These are phyloP conservation scores for Amphiprion clarkii DNA, from an alignment of 2,797 vertebrate genomes.

Conservation along the genomic window DNA sequence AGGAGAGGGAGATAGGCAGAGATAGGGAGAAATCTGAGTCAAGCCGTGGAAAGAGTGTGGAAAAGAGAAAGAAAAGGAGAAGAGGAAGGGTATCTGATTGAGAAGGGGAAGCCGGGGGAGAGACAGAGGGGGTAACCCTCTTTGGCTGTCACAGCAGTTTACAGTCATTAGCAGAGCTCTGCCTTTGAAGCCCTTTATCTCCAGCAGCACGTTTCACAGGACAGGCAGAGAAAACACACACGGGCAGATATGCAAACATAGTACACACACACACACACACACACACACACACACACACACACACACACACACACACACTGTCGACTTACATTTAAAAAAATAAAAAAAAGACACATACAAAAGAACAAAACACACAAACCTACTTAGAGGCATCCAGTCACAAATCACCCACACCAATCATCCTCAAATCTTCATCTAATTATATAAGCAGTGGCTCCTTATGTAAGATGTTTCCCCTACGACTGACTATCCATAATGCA, in stretches of 20 bases:
- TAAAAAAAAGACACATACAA: not conserved
- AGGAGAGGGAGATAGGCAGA: conserved; percentile 15
- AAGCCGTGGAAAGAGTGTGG: conserved; percentile 25
- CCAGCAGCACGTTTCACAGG: conserved; percentile 57
- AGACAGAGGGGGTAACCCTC: conserved; percentile 66
- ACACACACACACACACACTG: too few species aligned
- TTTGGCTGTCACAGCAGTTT: conserved; percentile 74
- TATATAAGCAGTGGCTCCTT: conserved; percentile 73
- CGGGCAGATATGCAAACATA: conserved; percentile 28
- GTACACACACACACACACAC: not conserved
- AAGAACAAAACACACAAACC: conserved; percentile 27
- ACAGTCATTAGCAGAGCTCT: conserved; percentile 76
- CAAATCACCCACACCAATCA: conserved; percentile 60
- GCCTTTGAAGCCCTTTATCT: conserved; percentile 77
- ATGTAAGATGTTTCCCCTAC: conserved; percentile 70
- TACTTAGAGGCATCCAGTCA: conserved; percentile 37
- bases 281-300: too few species aligned
- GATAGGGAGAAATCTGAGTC: conserved; percentile 17
- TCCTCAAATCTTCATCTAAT: conserved; percentile 62
- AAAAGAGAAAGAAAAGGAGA: conserved; percentile 23
- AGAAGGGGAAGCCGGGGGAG: conserved; percentile 35
- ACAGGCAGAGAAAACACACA: conserved; percentile 24
- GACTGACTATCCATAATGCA: conserved; percentile 76
- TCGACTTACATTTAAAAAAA: too few species aligned
- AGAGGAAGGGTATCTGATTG: conserved; percentile 46